Evolutionary conservation across 2,888 invertebrate genomes (phyloP).

Genomic region (Apocheima hispidaria): DNA sequence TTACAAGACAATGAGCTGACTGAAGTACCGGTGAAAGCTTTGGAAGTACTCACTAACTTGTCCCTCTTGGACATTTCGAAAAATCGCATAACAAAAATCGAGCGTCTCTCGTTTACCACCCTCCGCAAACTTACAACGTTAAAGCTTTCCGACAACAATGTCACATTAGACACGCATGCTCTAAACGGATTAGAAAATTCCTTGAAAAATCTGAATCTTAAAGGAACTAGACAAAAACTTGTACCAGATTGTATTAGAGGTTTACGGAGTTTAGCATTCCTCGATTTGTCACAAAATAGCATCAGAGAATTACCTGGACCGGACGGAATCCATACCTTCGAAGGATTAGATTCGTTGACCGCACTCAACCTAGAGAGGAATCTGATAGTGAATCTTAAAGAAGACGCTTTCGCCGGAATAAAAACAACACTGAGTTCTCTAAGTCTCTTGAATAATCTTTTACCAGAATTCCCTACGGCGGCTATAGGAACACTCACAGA

Average conservation of each 20-base stretch:
- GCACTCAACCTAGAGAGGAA: conserved; percentile 96
- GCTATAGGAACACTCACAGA: conserved; percentile 92
- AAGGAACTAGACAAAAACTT: conserved; percentile 92
- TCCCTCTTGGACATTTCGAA: conserved; percentile 94
- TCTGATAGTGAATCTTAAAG: conserved; percentile 91
- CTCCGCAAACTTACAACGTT: conserved; percentile 91
- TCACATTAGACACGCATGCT: conserved; percentile 89
- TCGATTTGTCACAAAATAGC: conserved; percentile 96
- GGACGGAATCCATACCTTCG: conserved; percentile 89
- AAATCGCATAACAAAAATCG: conserved; percentile 90
- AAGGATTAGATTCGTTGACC: conserved; percentile 92
- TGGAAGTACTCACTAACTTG: conserved; percentile 89
- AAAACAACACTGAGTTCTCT: conserved; percentile 94
- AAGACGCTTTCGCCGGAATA: conserved; percentile 92
- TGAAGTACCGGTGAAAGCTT: conserved; percentile 91
- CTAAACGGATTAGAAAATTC: conserved; percentile 93
- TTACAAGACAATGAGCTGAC: conserved; percentile 93
- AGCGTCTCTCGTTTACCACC: conserved; percentile 91
- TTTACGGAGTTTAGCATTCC: conserved; percentile 92
- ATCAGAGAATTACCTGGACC: conserved; percentile 92
- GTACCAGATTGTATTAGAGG: conserved; percentile 93
- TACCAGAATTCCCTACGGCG: conserved; percentile 94
- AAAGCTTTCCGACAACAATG: conserved; percentile 95
- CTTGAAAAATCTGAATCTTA: conserved; percentile 95
- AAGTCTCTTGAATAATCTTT: conserved; percentile 94